Base-by-base conservation (phyloP, 2,797 vertebrate genomes). In the Remorina albescens region DNA sequence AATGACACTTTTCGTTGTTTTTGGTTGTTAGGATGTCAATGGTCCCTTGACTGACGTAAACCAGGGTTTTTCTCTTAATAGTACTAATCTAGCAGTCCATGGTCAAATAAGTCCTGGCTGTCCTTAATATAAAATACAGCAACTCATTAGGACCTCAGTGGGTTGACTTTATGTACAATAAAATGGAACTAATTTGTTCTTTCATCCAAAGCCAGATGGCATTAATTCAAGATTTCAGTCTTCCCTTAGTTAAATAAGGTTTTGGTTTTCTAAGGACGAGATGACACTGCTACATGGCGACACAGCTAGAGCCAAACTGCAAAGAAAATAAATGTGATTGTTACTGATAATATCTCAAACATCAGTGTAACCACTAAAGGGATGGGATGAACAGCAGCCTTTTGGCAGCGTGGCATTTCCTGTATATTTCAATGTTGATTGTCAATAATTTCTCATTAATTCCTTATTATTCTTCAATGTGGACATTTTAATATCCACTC, bases 151-250 rank as follows among this genome's bases (percentile, higher is more conserved):
- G 66, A 81, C 53, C 72, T 80, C 63, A 79, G 71, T 78, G 67
- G 74, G 73, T 58, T 41, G 28, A 66, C 71, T 76, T 80, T 81
- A 50, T 53, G 73, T 19, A 44, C 7, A 69, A 74, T 78, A 69
- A 85, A 86, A 85, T 58, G 30, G 39, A 73, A 68, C 75, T 79
- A 51, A 90, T 90, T 85, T 83, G 68, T 88, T 76, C 67, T 61
- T 63, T 62, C 60, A 75, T 75, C 61, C 65, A 75, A 64, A 71
- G 68, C 63, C 41, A 86, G 83, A 73, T 60, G 26, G 47, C 53
- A 39, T 50, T 60, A 62, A 81, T 84, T 82, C 67, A 61, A 78
- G 50, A 67, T 78, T 63, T 59, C 60, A 71, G 26, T 67, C 49
- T 39, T 66, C 57, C 42, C 58, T 68, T 16, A 34, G 67, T 51